A percentile compares a stretch with the other conserved stretches of the same genome.
These are phyloP conservation scores for Microvelia longipes DNA, from an alignment of 1,140 invertebrate genomes.

Conservation along the genomic window DNA sequence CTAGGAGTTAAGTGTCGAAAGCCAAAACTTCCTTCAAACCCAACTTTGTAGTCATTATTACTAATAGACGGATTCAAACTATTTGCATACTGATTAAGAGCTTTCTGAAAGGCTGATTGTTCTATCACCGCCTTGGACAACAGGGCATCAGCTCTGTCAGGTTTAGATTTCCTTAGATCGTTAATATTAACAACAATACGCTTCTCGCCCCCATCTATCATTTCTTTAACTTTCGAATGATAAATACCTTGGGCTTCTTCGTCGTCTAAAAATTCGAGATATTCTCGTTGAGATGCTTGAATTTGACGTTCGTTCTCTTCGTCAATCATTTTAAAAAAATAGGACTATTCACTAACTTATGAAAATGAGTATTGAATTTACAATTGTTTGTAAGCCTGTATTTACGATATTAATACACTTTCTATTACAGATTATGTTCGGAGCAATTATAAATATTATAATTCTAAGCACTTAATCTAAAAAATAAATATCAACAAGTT, in stretches of 20 bases:
- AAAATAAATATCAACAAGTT: too few relatives aligned
- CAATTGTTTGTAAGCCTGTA: too few relatives aligned
- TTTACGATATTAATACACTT: too few relatives aligned
- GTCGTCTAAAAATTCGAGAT: conserved; percentile 89
- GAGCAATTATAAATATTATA: too few relatives aligned
- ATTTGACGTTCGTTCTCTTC: conserved; percentile 48
- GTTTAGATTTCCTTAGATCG: conserved; percentile 79
- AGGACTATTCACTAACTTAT: too few relatives aligned
- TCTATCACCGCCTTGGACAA: conserved; percentile 86
- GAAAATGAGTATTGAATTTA: too few relatives aligned
- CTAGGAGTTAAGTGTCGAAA: conserved; percentile 92
- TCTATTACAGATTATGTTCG: too few relatives aligned
- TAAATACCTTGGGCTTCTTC: conserved; percentile 81
- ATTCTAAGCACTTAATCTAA: too few relatives aligned
- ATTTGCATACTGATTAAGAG: conserved; percentile 76
- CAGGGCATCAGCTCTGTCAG: conserved; percentile 48
- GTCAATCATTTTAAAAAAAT: conserved; percentile 24
- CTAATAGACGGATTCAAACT: conserved; percentile 66
- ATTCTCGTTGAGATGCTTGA: conserved; percentile 73
- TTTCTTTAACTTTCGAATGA: conserved; percentile 65
- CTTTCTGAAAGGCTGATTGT: conserved; percentile 76
- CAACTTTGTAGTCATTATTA: conserved; percentile 79
- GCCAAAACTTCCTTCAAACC: conserved; percentile 96
- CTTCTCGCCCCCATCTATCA: conserved; percentile 67
- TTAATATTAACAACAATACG: conserved; percentile 87